These are phyloP conservation scores for Pteronura brasiliensis DNA, from an alignment of 2,113 vertebrate genomes.

Conservation along the genomic window DNA sequence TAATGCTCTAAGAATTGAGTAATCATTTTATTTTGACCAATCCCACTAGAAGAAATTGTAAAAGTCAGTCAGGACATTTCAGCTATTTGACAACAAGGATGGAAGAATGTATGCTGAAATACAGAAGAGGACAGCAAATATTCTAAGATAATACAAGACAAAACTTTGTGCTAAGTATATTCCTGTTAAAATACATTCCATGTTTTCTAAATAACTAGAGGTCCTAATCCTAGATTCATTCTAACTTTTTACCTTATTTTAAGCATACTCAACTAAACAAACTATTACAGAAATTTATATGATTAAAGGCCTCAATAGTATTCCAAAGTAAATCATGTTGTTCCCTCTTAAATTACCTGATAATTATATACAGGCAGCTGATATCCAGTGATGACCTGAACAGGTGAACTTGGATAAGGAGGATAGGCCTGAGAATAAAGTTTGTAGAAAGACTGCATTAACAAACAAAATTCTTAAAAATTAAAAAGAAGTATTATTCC, in stretches of 20 bases:
- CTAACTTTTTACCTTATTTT: background rate
- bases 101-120: background rate
- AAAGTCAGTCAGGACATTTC: background rate
- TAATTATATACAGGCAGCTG: conserved; percentile 88
- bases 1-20: background rate
- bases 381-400: conserved; percentile 92
- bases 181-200: background rate
- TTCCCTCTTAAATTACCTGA: conserved; percentile 85
- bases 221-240: background rate
- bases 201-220: background rate
- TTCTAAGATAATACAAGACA: background rate
- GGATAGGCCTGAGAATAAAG: conserved; percentile 85
- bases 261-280: background rate
- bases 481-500: background rate
- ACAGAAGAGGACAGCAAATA: background rate
- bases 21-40: conserved; percentile 34
- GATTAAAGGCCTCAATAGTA: background rate
- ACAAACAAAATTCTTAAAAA: background rate
- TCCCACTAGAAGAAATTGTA: background rate
- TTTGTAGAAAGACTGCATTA: background rate
- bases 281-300: background rate
- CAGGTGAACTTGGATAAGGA: conserved; percentile 85
- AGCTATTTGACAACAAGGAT: conserved; percentile 4
- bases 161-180: background rate
- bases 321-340: background rate